These are phyloP conservation scores for Galerucella calmariensis DNA, from an alignment of 2,888 invertebrate genomes.

Conservation along the genomic window DNA sequence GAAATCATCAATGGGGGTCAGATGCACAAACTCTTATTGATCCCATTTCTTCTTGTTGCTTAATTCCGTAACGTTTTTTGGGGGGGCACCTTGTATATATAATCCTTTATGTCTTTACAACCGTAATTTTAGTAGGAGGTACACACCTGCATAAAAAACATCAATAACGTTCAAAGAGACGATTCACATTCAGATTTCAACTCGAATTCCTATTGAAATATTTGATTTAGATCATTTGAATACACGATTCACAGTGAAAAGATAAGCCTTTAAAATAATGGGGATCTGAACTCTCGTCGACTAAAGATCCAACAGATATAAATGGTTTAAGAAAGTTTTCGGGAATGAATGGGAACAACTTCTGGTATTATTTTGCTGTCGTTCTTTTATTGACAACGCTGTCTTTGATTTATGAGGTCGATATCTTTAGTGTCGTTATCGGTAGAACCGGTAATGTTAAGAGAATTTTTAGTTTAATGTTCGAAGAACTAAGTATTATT, in stretches of 20 bases:
- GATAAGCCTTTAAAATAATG: conserved; percentile 48
- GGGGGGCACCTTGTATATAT: conserved; percentile 1
- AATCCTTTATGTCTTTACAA: conserved; percentile 13
- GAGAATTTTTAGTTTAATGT: conserved; percentile 14
- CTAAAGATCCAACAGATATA: conserved; percentile 43
- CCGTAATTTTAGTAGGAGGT: conserved; percentile 39
- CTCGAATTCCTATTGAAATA: conserved; percentile 47
- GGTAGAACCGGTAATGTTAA: too few relatives aligned
- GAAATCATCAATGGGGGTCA: too few relatives aligned
- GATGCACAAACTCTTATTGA: too few relatives aligned
- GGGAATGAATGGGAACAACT: conserved; percentile 38
- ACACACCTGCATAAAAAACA: conserved; percentile 53
- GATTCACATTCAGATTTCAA: conserved; percentile 54
- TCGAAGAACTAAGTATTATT: too few relatives aligned
- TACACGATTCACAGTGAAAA: conserved; percentile 35
- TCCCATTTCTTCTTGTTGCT: too few relatives aligned
- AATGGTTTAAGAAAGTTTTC: conserved; percentile 45
- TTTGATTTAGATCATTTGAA: conserved; percentile 51
- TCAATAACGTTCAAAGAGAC: conserved; percentile 50
- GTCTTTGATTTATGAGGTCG: conserved; percentile 34
- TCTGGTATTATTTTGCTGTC: conserved; percentile 43
- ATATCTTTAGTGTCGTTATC: conserved; percentile 40
- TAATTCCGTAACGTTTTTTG: background rate
- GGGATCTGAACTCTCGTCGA: conserved; percentile 38
- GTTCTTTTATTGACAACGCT: conserved; percentile 30